Evolutionary conservation across 1,140 invertebrate genomes (phyloP), one percentile per base, ranked within the genome.

Genomic region (Drosophila tropicalis): DNA sequence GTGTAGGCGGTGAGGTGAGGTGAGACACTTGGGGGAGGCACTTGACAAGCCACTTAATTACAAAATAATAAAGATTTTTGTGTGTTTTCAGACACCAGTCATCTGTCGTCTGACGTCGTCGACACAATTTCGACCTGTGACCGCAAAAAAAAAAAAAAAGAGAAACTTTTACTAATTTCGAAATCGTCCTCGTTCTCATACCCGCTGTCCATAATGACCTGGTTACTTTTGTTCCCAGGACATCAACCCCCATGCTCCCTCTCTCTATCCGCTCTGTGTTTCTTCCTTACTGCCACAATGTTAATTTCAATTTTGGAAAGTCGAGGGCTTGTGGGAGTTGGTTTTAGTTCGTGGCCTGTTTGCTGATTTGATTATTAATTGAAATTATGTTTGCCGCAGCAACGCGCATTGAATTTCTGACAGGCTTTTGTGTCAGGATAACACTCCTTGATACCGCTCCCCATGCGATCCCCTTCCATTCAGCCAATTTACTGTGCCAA

Each of bases 21-120:
- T 17, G 41, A 17, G 41, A 15, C 41, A 44, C 15, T 54, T 56
- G 15, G 29, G 32, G 34, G 5, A 22, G 3, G 56, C 32, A 39
- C 56, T 58, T 58, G 56, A 81, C 79, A 79, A 87, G 83, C 84
- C 79, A 89, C 83, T 89, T 87, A 84, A 89, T 87, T 89, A 87
- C 76, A 84, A 87, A 87, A 87, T 87, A 87, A 87, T 87, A 89
- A 85, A 89, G 84, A 87, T 87, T 89, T 83, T 63, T 55, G 41
- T 58, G 56, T 57, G 55, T 57, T 64, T 41, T 65, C 83, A 84
- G 83, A 82, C 76, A 57, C 32, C 65, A 57, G 73, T 39, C 19
- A 73, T 64, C 68, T 67, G 70, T 73, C 67, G 74, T 22, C 74
- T 58, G 65, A 29, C 29, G 5, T 87, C 80, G 83, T 87, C 87